phyloP scores from a whole-genome alignment of 2,113 vertebrate genomes.

The Atherinomorus stipes region DNA sequence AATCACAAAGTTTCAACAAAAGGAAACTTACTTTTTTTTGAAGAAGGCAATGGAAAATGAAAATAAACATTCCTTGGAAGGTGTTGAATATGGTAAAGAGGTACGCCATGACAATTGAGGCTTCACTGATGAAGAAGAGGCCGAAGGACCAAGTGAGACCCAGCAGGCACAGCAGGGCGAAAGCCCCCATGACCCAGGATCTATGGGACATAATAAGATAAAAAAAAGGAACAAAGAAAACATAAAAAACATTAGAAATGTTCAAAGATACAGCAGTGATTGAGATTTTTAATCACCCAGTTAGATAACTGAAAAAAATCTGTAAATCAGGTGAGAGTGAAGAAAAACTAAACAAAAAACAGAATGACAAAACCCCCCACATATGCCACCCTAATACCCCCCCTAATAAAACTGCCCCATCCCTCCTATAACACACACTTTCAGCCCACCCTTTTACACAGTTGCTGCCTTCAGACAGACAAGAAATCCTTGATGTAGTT shows the following conservation, averaged over 20 bases:
- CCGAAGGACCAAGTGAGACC: constrained; percentile 98
- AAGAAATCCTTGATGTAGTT: constrained; percentile 20
- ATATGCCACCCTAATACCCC: constrained; percentile 9
- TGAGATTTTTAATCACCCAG: constrained; percentile 11
- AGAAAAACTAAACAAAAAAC: neutral
- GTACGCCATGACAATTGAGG: constrained; percentile 96
- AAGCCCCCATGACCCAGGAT: constrained; percentile 98
- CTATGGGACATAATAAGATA: constrained; percentile 79
- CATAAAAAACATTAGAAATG: constrained; percentile 13
- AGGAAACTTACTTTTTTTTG: constrained; percentile 94
- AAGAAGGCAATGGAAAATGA: constrained; percentile 98
- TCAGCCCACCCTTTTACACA: constrained; percentile 21
- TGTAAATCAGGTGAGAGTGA: constrained; percentile 25
- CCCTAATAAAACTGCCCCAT: constrained; percentile 6
- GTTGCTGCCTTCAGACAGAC: constrained; percentile 39
- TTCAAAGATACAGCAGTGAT: neutral
- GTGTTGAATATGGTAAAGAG: constrained; percentile 99
- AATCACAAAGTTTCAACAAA: neutral
- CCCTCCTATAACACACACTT: constrained; percentile 37
- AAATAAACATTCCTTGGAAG: constrained; percentile 99
- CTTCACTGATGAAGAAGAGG: constrained; percentile 95
- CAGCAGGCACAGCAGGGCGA: constrained; percentile 95
- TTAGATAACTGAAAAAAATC: neutral
- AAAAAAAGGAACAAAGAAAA: constrained; percentile 16
- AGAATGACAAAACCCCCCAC: neutral